Evolutionary conservation across 1,140 invertebrate species (phyloP).

Genomic region (Drosophila athabasca): DNA sequence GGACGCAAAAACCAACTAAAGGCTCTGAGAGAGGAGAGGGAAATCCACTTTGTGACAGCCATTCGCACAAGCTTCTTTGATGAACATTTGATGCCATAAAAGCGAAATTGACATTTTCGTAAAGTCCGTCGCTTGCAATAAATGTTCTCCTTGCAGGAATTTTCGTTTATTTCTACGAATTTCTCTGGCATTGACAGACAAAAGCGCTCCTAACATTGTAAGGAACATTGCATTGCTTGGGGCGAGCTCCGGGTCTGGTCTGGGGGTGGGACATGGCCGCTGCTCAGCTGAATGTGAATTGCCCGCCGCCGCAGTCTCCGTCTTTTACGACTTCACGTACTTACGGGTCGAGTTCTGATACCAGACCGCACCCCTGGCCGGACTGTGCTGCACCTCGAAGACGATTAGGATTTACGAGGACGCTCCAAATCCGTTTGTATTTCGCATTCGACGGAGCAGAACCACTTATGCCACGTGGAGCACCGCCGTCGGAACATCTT

Average conservation of each 20-base stretch:
- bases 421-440: constrained; percentile 74
- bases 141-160: constrained; percentile 58
- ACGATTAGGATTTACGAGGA: constrained; percentile 70
- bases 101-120: constrained; percentile 79
- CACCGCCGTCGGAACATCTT: constrained; percentile 42
- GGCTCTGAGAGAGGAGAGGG: constrained; percentile 28
- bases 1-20: constrained; percentile 1
- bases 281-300: constrained; percentile 22
- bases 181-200: constrained; percentile 53
- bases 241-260: background rate
- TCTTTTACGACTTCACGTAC: constrained; percentile 75
- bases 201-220: constrained; percentile 66
- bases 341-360: constrained; percentile 12
- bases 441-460: constrained; percentile 61
- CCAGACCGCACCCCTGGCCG: constrained; percentile 1
- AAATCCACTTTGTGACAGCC: constrained; percentile 76
- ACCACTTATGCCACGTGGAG: constrained; percentile 40
- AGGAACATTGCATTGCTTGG: constrained; percentile 38
- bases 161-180: constrained; percentile 65
- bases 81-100: constrained; percentile 78
- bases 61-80: constrained; percentile 63
- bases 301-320: constrained; percentile 3
- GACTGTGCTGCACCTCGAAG: constrained; percentile 10
- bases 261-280: constrained; percentile 12
- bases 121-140: constrained; percentile 76